Evolutionary conservation across 64 coral and sea anemone genomes (phyloP).

Genomic region (Astreopora myriophthalma): DNA sequence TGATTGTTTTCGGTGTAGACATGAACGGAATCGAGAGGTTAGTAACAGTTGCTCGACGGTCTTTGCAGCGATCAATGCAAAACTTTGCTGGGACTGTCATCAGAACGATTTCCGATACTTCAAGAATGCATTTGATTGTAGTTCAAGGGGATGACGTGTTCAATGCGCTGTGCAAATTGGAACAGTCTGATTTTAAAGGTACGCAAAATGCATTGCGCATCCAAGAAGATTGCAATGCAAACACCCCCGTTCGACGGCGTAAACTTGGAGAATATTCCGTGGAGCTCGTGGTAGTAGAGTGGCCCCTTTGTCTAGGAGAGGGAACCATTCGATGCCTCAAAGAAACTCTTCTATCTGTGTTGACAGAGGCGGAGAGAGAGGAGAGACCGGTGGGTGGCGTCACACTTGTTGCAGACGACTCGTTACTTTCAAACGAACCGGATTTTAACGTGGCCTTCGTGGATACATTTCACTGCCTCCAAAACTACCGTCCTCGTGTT

Average conservation of each 20-base stretch:
- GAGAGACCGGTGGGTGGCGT: neutral
- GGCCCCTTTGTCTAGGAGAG: neutral
- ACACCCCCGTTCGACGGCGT: neutral
- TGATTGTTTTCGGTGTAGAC: neutral
- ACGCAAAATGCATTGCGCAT: neutral
- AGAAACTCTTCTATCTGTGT: neutral
- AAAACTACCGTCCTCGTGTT: neutral
- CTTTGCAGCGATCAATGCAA: neutral
- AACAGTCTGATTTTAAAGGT: neutral
- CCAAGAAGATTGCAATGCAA: neutral
- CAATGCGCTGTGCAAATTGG: neutral
- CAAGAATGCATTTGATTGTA: neutral
- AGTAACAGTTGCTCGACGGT: neutral
- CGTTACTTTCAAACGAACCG: neutral
- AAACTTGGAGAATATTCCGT: neutral
- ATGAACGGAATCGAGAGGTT: neutral
- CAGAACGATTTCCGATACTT: neutral
- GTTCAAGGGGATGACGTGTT: neutral
- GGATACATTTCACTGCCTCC: neutral
- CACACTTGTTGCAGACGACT: neutral
- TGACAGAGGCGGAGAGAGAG: neutral
- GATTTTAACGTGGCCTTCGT: neutral
- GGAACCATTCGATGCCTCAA: neutral
- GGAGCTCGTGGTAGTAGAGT: neutral
- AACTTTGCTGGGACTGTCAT: too few relatives aligned